Base-by-base conservation (phyloP, 1,140 invertebrate genomes). In the Protaetia brevitarsis region DNA sequence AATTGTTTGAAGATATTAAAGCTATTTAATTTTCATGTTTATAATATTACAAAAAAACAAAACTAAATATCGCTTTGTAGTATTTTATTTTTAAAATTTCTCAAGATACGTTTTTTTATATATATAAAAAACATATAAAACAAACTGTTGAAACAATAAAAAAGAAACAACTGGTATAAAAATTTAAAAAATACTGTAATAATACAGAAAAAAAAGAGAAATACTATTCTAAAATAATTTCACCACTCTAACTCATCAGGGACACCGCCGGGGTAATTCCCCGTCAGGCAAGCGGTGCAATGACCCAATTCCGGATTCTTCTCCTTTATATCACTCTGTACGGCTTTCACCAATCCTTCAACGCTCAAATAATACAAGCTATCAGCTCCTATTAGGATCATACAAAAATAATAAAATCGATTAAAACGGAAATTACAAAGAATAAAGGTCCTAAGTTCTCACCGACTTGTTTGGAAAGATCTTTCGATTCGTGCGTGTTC, bases 291-390 rank as follows among this genome's bases (percentile, higher is more conserved):
- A 30, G 91, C 91, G 0, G 89, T 91, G 74, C 92, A 94, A 76
- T 94, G 91, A 0, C 91, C 91, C 10, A 84, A 82, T 36, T 84
- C 78, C 34, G 74, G 73, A 0, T 83, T 82, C 67, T 83, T 83
- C 19, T 83, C 79, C 5, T 82, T 80, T 77, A 96, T 91, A 68
- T 91, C 88, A 75, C 90, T 86, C 76, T 88, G 84, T 0, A 97
- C 91, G 0, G 96, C 95, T 75, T 86, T 85, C 21, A 91, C 85
- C n/a, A 99, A 82, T 11, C 97, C 97, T 68, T 97, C 92, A 0
- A 98, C 91, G 51, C 94, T 95, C 19, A 99, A 81, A 79, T 99
- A 97, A 27, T 88, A 86, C 57, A 99, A 82, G 77, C 92, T 96
- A 76, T 97, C 93, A 1, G 96, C 96, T 27, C 93, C 91, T 90